Evolutionary conservation across 2,888 invertebrate genomes (phyloP).

Genomic region (Nebria brevicollis): DNA sequence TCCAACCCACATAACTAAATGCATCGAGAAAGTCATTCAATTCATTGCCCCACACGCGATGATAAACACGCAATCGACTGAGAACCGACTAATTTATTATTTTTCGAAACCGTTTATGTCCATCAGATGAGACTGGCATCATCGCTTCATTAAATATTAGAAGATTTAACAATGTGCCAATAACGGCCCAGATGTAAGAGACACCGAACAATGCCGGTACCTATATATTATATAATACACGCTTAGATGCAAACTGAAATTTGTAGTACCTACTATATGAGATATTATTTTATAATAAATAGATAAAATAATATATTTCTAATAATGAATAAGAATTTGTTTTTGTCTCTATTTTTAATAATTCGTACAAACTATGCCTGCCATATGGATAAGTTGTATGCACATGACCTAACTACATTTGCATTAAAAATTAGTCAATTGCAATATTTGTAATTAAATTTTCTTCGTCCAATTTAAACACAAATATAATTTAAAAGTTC

Average conservation of each 20-base stretch:
- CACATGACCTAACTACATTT: too few species aligned
- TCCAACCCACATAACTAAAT: conserved; percentile 27
- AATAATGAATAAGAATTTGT: too few species aligned
- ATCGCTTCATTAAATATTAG: not conserved
- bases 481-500: not conserved
- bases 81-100: conserved; percentile 23
- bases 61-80: conserved; percentile 22
- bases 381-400: too few species aligned
- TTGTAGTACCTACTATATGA: too few species aligned
- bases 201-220: not conserved
- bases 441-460: not conserved
- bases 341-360: too few species aligned
- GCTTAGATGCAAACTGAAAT: too few species aligned
- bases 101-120: conserved; percentile 27
- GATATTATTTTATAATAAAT: too few species aligned
- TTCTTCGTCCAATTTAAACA: not conserved
- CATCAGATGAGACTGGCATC: conserved; percentile 2
- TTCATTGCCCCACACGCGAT: conserved; percentile 21
- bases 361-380: too few species aligned
- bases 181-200: too few species aligned
- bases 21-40: conserved; percentile 25
- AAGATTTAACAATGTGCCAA: too few species aligned
- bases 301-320: too few species aligned
- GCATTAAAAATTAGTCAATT: not conserved
- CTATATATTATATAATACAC: too few species aligned